Evolutionary conservation across 2,797 vertebrate genomes (phyloP).

Genomic region (Siniperca scherzeri): DNA sequence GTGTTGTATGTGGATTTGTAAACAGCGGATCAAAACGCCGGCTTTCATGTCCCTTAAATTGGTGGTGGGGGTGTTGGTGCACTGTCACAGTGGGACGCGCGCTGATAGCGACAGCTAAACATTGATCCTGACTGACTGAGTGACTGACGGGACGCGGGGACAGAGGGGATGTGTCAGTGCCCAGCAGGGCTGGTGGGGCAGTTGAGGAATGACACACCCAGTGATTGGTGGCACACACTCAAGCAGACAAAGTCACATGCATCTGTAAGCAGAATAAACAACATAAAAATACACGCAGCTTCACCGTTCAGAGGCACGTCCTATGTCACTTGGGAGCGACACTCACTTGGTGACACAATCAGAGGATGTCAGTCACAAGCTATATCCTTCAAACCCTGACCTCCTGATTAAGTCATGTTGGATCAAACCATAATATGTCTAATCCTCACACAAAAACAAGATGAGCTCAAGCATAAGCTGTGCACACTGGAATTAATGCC

Average conservation of each 20-base stretch:
- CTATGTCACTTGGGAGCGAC: constrained; percentile 28
- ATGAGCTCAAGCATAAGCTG: constrained; percentile 47
- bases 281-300: neutral
- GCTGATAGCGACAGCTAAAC: constrained; percentile 27
- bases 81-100: constrained; percentile 20
- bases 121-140: constrained; percentile 62
- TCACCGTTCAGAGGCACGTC: neutral
- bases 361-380: constrained; percentile 50
- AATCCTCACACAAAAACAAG: constrained; percentile 56
- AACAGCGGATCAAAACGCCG: constrained; percentile 73
- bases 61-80: constrained; percentile 23
- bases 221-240: constrained; percentile 23
- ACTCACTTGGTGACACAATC: constrained; percentile 33
- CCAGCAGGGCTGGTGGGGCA: constrained; percentile 19
- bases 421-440: constrained; percentile 56
- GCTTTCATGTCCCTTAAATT: constrained; percentile 66
- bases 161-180: constrained; percentile 48
- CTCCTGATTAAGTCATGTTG: constrained; percentile 43
- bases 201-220: constrained; percentile 36
- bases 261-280: neutral
- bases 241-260: neutral
- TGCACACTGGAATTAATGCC: constrained; percentile 30
- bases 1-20: constrained; percentile 72
- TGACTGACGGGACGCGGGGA: constrained; percentile 46
- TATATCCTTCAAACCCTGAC: constrained; percentile 57